A percentile compares a stretch with the other conserved stretches of the same genome.
Evolutionary conservation across 2,113 vertebrate genomes (phyloP).

Genomic region (Otus sunia): DNA sequence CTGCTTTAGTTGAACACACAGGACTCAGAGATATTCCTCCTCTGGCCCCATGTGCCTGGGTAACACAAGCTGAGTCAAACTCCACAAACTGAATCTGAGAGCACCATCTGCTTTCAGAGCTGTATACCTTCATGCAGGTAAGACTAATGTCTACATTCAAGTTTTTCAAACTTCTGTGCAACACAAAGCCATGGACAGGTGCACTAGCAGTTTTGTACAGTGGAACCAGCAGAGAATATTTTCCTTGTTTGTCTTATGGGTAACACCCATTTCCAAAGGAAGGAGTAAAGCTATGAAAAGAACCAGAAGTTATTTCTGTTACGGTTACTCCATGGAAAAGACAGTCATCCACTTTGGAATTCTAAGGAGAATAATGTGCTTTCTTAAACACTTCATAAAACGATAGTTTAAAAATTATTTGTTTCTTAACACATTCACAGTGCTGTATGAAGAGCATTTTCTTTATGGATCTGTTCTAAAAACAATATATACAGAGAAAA

Average conservation of each 20-base stretch:
- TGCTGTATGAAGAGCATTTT: neutral
- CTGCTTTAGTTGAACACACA: neutral
- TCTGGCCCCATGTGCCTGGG: too few species aligned
- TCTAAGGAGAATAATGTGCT: neutral
- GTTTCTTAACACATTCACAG: neutral
- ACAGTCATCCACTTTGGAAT: neutral
- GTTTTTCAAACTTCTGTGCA: neutral
- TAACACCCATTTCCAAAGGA: neutral
- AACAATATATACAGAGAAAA: neutral
- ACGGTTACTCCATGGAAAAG: neutral
- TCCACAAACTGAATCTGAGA: neutral
- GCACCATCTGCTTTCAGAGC: neutral
- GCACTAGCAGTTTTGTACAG: neutral
- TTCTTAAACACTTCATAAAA: neutral
- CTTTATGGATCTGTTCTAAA: conserved; percentile 11
- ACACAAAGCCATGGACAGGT: neutral
- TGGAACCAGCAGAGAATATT: neutral
- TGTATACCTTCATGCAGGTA: fast-evolving
- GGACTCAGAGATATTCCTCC: neutral
- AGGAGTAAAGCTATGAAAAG: neutral
- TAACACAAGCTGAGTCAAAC: neutral
- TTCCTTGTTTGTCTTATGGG: neutral
- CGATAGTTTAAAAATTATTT: neutral
- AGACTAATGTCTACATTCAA: neutral
- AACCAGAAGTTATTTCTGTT: neutral